Conservation (phyloP, 2,113 vertebrate species). For the Oceanodroma tethys region DNA sequence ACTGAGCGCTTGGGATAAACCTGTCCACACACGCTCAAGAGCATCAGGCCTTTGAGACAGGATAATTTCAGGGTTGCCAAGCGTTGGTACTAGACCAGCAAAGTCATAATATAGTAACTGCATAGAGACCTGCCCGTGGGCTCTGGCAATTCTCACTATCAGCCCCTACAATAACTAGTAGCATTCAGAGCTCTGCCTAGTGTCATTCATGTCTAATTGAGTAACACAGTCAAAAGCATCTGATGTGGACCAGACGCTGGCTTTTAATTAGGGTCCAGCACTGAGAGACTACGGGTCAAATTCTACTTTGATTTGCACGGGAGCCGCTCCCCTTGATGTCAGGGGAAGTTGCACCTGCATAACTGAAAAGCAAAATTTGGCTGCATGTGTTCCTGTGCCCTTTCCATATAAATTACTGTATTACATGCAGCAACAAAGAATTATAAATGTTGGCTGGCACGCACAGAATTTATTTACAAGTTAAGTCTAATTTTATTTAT, state of each 20-base stretch:
- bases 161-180: constrained; percentile 80
- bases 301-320: constrained; percentile 35
- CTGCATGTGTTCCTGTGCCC: constrained; percentile 16
- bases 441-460: constrained; percentile 74
- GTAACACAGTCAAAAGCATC: constrained; percentile 80
- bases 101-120: constrained; percentile 62
- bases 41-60: constrained; percentile 12
- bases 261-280: constrained; percentile 75
- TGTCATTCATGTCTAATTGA: constrained; percentile 78
- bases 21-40: not conserved
- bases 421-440: constrained; percentile 70
- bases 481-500: constrained; percentile 80
- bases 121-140: constrained; percentile 33
- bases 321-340: constrained; percentile 36
- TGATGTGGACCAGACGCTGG: constrained; percentile 80
- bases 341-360: constrained; percentile 46
- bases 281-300: constrained; percentile 72
- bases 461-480: constrained; percentile 77
- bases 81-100: constrained; percentile 55
- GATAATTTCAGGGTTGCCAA: constrained; percentile 49
- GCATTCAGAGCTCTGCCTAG: constrained; percentile 74
- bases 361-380: constrained; percentile 47
- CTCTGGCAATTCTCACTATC: constrained; percentile 81
- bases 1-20: not conserved
- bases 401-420: constrained; percentile 75